A percentile compares a stretch with the other conserved stretches of the same genome.
These are phyloP conservation scores for Scaeva pyrastri DNA, from an alignment of 2,888 invertebrate species.

Conservation along the genomic window DNA sequence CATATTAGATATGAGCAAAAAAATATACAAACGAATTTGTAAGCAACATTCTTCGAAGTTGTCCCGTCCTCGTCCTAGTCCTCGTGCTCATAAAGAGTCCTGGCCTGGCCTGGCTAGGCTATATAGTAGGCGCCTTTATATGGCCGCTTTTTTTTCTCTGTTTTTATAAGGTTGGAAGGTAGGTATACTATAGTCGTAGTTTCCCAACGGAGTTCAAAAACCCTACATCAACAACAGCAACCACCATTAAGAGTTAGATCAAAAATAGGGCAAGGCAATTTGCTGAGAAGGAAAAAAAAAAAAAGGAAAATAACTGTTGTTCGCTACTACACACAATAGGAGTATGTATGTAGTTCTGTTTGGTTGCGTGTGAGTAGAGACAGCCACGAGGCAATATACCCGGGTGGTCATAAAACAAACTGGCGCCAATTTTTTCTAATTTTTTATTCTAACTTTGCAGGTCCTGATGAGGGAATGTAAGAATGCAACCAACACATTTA, in stretches of 20 bases:
- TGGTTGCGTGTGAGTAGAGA: slow-evolving; percentile 50
- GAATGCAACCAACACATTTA: slow-evolving; percentile 36
- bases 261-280: slow-evolving; percentile 28
- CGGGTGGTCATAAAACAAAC: slow-evolving; percentile 58
- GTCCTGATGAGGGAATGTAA: slow-evolving; percentile 2
- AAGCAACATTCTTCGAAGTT: slow-evolving; percentile 6
- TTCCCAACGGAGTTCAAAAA: slow-evolving; percentile 54
- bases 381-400: slow-evolving; percentile 31
- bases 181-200: too few species aligned
- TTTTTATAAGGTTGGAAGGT: background rate
- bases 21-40: too few species aligned
- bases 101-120: too few species aligned
- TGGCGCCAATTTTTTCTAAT: slow-evolving; percentile 55
- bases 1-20: background rate
- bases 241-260: slow-evolving; percentile 19
- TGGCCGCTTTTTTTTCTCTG: background rate
- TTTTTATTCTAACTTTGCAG: slow-evolving; percentile 31
- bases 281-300: background rate
- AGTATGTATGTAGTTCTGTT: slow-evolving; percentile 20
- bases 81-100: background rate
- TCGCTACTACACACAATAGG: background rate
- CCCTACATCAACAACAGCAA: slow-evolving; percentile 34
- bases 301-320: background rate
- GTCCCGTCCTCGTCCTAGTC: too few species aligned
- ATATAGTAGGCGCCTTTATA: slow-evolving; percentile 18